Conservation (phyloP, 2,113 vertebrate species). For the Corythoichthys intestinalis region DNA sequence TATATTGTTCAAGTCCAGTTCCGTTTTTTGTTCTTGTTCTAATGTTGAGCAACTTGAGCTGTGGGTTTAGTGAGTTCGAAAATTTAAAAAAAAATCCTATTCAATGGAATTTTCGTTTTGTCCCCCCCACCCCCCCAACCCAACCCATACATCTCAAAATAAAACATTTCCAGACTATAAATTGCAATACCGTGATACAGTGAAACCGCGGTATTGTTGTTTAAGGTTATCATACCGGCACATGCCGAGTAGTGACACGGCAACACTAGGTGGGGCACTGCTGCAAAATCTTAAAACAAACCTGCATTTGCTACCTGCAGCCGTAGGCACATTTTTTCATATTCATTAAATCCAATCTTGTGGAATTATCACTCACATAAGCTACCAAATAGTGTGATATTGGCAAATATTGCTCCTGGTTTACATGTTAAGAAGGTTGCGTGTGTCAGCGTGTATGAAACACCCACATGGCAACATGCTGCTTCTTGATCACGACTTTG, state of each 20-base stretch:
- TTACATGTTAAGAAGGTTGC: not conserved
- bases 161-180: too few species aligned
- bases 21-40: too few species aligned
- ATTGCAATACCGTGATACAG: too few species aligned
- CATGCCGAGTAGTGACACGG: not conserved
- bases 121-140: too few species aligned
- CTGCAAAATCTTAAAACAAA: not conserved
- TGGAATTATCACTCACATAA: not conserved
- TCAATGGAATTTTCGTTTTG: too few species aligned
- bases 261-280: not conserved
- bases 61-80: too few species aligned
- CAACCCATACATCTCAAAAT: too few species aligned
- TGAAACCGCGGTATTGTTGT: too few species aligned
- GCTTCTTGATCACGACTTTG: constrained; percentile 77
- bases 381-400: not conserved
- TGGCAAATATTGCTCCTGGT: not conserved
- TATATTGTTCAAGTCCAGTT: too few species aligned
- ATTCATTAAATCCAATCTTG: not conserved
- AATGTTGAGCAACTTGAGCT: too few species aligned
- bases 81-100: too few species aligned
- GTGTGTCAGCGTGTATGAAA: not conserved
- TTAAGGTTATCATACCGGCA: too few species aligned
- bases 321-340: not conserved
- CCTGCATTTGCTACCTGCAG: not conserved
- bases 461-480: constrained; percentile 81